phyloP scores from a whole-genome alignment of 1,140 invertebrate species.

The Argopecten irradians region DNA sequence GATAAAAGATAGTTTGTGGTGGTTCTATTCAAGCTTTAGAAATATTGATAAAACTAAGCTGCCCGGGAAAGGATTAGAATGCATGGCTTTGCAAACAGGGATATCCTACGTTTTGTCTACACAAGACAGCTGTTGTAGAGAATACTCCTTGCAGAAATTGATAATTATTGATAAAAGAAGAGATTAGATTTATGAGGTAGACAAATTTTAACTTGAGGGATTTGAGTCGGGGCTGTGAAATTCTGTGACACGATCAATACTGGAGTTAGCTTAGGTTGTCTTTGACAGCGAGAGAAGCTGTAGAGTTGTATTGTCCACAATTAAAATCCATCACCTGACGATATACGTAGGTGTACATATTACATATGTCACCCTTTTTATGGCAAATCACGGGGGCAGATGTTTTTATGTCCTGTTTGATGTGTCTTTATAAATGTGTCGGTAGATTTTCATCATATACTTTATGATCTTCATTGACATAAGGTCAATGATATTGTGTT shows the following conservation, averaged over 20 bases:
- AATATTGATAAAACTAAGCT: constrained; percentile 23
- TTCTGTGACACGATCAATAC: neutral
- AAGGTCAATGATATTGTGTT: neutral
- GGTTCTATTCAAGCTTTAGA: neutral
- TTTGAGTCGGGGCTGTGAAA: neutral
- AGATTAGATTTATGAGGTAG: constrained; percentile 4
- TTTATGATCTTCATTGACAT: neutral
- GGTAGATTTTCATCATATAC: neutral
- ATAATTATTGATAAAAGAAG: constrained; percentile 13
- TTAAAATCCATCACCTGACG: neutral
- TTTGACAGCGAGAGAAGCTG: neutral
- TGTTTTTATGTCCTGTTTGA: neutral
- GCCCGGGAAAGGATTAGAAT: neutral
- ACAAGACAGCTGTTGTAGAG: constrained; percentile 13
- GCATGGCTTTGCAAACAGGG: neutral
- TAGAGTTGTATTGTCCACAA: neutral
- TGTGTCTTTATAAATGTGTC: neutral
- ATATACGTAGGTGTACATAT: neutral
- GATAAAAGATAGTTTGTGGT: constrained; percentile 10
- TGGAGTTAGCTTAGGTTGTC: neutral
- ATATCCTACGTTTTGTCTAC: constrained; percentile 17
- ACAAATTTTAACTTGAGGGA: neutral
- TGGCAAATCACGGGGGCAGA: neutral
- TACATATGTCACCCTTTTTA: neutral
- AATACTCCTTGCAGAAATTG: constrained; percentile 17